Evolutionary conservation across 2,797 vertebrate species (phyloP), one percentile per base, ranked within the genome.

Genomic region (Hoplostethus atlanticus): DNA sequence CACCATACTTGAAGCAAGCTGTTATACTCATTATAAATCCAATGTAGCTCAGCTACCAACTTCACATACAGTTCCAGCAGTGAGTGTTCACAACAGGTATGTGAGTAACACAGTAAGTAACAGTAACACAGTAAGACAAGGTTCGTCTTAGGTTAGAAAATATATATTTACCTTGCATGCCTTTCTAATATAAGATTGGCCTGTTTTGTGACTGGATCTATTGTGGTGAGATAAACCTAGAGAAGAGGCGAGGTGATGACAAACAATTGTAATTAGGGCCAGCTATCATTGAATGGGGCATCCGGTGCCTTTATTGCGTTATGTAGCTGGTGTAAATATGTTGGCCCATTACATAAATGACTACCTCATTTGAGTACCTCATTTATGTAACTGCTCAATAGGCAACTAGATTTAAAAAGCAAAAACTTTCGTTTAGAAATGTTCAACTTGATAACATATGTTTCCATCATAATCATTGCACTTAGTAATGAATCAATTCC

Each of bases 1-100:
- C 48, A 83, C 80, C 86, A 68, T 58, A 79, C 79, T 83, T 77
- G 76, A 84, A 79, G 79, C 64, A 67, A 76, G 75, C 73, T 53
- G 63, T 69, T 80, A 17, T 54, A 61, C 68, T 83, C 73, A 85
- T 87, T 85, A 79, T 56, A 60, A 75, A 84, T 77, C 73, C 78
- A 77, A 71, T 86, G 56, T 46, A 66, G 54, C 56, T 56, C 48
- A 78, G 63, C 60, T 68, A 76, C 76, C 74, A 80, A 73, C 69
- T 76, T 85, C 71, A 73, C 71, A 61, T 44, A 30, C 48, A 11
- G 71, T 73, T 65, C 68, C 65, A 64, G 74, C 73, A 59, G 44
- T 34, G 52, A 64, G 68, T 25, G 57, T 75, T 77, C 54, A 71
- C 71, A 50, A 44, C 64, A 25, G 38, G 44, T 67, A 83, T 84